Percentiles rank a stretch among this genome's conserved stretches.
Evolutionary conservation across 2,888 invertebrate genomes (phyloP).

Genomic region (Pheosia tremula): DNA sequence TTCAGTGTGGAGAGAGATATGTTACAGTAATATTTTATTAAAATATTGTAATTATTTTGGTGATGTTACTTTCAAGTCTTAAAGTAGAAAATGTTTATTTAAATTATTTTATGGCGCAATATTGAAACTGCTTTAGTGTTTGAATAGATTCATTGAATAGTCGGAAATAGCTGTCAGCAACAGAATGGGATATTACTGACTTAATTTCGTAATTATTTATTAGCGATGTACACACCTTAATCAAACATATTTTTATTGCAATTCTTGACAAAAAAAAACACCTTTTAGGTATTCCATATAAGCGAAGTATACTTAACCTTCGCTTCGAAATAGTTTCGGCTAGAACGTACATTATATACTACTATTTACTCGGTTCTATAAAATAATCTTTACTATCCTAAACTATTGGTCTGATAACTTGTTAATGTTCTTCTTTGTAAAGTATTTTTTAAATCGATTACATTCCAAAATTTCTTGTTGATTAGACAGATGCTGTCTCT

Average conservation of each 20-base stretch:
- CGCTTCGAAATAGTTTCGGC: slow-evolving; percentile 30
- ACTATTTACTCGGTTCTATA: slow-evolving; percentile 1
- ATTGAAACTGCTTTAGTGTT: neutral
- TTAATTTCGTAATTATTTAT: slow-evolving; percentile 1
- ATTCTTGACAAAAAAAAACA: neutral
- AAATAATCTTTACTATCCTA: slow-evolving; percentile 13
- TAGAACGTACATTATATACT: slow-evolving; percentile 18
- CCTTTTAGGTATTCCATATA: slow-evolving; percentile 29
- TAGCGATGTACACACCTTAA: neutral
- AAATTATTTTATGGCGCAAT: neutral
- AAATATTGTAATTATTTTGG: neutral
- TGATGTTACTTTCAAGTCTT: neutral
- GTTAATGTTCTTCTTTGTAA: slow-evolving; percentile 25
- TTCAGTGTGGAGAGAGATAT: no score
- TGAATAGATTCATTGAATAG: no score
- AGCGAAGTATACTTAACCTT: slow-evolving; percentile 30
- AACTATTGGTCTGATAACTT: slow-evolving; percentile 28
- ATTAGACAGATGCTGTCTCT: slow-evolving; percentile 28
- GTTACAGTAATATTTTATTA: neutral
- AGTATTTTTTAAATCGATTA: slow-evolving; percentile 45
- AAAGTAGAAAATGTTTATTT: neutral
- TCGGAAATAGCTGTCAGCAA: no score
- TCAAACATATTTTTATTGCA: no score
- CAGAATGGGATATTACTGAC: neutral
- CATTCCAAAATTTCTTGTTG: slow-evolving; percentile 65